A percentile compares a stretch with the other conserved stretches of the same genome.
These are phyloP conservation scores for Drosophila atripex DNA, from an alignment of 2,888 invertebrate genomes.

Conservation along the genomic window DNA sequence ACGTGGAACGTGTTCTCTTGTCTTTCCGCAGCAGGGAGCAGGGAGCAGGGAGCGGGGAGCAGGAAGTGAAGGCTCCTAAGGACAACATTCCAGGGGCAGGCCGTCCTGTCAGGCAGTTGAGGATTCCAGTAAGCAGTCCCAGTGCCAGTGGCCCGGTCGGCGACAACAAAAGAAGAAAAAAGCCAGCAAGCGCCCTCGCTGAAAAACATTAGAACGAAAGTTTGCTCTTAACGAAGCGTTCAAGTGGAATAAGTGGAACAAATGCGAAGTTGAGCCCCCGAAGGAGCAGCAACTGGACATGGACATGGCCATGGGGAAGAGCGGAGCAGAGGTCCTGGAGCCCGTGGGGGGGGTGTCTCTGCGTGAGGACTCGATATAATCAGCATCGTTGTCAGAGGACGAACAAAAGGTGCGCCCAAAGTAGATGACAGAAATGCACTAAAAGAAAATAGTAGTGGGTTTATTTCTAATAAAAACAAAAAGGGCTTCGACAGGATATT, in stretches of 20 bases:
- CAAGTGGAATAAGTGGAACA: conserved; percentile 69
- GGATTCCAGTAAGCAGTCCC: conserved; percentile 13
- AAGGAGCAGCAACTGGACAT: conserved; percentile 1
- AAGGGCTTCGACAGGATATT: too few species aligned
- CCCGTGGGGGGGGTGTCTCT: too few species aligned
- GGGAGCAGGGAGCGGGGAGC: neutral
- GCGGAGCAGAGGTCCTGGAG: neutral
- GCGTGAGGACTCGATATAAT: conserved; percentile 34
- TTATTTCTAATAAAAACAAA: too few species aligned
- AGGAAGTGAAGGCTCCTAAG: conserved; percentile 18
- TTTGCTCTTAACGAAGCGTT: conserved; percentile 69
- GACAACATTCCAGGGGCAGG: conserved; percentile 26
- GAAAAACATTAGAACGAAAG: conserved; percentile 58
- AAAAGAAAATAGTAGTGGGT: neutral
- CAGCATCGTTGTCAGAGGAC: conserved; percentile 26
- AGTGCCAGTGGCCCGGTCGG: too few species aligned
- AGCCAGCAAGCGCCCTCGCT: conserved; percentile 13
- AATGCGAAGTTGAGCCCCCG: conserved; percentile 53
- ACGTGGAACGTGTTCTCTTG: conserved; percentile 53
- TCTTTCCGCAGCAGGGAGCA: conserved; percentile 8
- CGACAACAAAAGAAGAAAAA: conserved; percentile 10
- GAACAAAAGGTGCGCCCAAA: conserved; percentile 26
- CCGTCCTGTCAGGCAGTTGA: conserved; percentile 16
- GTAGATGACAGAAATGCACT: neutral
- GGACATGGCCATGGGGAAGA: too few species aligned